Evolutionary conservation across 2,113 vertebrate species (phyloP).

Genomic region (Oryctolagus cuniculus): DNA sequence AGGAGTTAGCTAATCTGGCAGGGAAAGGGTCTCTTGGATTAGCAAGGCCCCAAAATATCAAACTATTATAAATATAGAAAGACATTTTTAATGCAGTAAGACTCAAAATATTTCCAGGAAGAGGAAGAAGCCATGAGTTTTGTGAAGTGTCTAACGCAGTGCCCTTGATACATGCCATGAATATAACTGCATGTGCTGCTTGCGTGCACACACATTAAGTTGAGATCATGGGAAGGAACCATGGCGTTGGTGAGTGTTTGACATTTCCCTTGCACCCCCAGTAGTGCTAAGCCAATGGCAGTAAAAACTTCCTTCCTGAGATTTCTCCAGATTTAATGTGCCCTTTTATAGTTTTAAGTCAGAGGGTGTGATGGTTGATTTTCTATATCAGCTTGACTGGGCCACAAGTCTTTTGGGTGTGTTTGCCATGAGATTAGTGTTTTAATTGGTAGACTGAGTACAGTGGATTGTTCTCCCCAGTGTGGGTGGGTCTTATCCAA

Average conservation of each 20-base stretch:
- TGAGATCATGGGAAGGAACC: background rate
- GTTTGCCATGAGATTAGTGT: background rate
- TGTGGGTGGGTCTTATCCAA: background rate
- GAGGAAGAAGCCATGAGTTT: background rate
- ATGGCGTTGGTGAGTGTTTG: background rate
- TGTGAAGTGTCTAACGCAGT: background rate
- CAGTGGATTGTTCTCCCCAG: background rate
- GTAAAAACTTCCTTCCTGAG: background rate
- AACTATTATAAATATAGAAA: background rate
- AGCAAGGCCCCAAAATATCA: background rate
- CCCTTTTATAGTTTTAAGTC: background rate
- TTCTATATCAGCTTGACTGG: background rate
- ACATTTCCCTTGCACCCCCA: background rate
- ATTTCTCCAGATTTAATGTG: background rate
- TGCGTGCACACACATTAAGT: background rate
- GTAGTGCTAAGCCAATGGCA: background rate
- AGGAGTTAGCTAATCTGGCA: background rate
- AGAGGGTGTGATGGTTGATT: background rate
- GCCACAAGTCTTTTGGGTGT: background rate
- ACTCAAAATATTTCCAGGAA: conserved; percentile 17
- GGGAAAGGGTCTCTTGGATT: background rate
- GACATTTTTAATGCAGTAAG: background rate
- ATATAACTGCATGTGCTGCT: background rate
- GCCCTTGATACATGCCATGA: background rate
- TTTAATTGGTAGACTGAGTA: background rate